A percentile compares a stretch with the other conserved stretches of the same genome.
Evolutionary conservation across 2,888 invertebrate genomes (phyloP).

Genomic region (Acanthosepion lycidas): DNA sequence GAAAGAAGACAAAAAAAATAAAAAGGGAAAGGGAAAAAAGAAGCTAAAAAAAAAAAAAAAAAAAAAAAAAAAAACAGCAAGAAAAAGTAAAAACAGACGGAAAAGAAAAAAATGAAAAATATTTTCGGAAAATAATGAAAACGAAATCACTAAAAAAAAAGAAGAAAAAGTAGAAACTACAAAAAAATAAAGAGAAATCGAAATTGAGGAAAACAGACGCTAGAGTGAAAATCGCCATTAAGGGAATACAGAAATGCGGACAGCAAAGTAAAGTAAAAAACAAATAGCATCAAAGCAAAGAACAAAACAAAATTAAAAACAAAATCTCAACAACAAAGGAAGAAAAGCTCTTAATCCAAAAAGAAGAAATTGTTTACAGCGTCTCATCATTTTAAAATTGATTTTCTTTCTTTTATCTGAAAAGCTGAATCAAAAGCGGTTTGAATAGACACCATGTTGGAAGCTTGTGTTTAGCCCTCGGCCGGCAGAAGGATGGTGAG

Average conservation of each 20-base stretch:
- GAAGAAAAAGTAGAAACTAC: background rate
- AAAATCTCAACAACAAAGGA: background rate
- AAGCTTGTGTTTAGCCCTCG: background rate
- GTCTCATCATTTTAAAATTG: background rate
- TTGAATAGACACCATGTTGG: background rate
- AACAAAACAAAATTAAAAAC: background rate
- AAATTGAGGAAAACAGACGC: background rate
- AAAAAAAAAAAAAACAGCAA: background rate
- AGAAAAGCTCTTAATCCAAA: background rate
- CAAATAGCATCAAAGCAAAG: background rate
- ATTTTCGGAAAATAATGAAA: background rate
- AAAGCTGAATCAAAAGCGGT: background rate
- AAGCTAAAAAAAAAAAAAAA: background rate
- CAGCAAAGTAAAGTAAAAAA: background rate
- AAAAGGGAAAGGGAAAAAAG: background rate
- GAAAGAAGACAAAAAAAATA: background rate
- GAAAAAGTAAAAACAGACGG: no score
- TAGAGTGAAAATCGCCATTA: no score
- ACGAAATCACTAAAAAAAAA: background rate
- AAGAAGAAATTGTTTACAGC: background rate
- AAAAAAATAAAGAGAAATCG: background rate
- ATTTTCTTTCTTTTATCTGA: background rate
- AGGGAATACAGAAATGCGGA: background rate
- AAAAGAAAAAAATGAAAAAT: no score
- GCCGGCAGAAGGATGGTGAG: slow-evolving; percentile 34